A percentile compares a stretch with the other conserved stretches of the same genome.
phyloP scores from a whole-genome alignment of 2,113 vertebrate species.

The Tor tambroides region DNA sequence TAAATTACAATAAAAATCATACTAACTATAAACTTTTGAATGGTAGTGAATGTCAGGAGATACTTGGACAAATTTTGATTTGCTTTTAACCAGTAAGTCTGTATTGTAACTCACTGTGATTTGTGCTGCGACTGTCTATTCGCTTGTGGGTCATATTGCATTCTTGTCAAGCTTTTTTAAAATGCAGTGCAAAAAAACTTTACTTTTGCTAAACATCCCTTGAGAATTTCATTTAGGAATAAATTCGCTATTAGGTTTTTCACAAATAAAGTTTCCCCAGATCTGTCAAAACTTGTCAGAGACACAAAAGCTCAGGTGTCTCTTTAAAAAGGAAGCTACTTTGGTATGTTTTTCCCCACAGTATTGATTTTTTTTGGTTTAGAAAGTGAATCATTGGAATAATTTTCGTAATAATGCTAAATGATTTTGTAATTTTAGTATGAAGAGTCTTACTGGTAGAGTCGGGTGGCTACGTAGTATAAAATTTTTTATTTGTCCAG shows the following conservation, averaged over 20 bases:
- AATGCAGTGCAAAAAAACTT: background rate
- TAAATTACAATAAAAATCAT: too few relatives aligned
- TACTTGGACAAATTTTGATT: too few relatives aligned
- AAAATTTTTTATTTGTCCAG: background rate
- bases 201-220: background rate
- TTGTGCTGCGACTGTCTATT: background rate
- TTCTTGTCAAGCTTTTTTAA: background rate
- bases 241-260: background rate
- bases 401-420: background rate
- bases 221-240: background rate
- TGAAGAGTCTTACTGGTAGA: background rate
- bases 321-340: background rate
- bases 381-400: background rate
- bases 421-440: background rate
- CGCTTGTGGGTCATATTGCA: background rate
- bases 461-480: background rate
- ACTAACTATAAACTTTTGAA: too few relatives aligned
- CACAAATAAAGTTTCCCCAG: background rate
- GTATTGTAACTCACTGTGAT: background rate
- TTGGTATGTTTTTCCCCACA: background rate
- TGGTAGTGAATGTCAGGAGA: too few relatives aligned
- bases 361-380: background rate
- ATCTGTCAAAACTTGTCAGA: background rate
- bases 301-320: too few relatives aligned
- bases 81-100: background rate